Percentiles rank a stretch among this genome's conserved stretches.
Evolutionary conservation across 2,797 vertebrate genomes (phyloP).

Genomic region (Columba guinea): DNA sequence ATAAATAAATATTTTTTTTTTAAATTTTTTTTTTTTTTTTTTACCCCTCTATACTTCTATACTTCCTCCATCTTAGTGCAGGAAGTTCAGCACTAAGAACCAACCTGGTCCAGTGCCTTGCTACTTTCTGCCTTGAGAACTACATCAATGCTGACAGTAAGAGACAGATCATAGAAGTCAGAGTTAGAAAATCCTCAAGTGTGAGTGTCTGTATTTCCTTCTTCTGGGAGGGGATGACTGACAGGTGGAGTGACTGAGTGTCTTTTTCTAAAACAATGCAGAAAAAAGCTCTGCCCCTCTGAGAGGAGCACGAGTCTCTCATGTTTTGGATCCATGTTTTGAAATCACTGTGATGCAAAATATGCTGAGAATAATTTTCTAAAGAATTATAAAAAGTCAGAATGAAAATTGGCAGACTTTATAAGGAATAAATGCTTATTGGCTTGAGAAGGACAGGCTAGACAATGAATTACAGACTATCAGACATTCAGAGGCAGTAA

Average conservation of each 20-base stretch:
- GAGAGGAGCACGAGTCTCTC: background rate
- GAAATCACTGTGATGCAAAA: background rate
- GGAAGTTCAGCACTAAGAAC: background rate
- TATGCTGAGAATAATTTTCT: background rate
- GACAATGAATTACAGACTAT: background rate
- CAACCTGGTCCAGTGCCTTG: background rate
- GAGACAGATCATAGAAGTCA: background rate
- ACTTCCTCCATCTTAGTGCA: background rate
- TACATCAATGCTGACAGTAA: background rate
- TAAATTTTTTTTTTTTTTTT: background rate
- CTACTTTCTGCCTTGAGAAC: background rate
- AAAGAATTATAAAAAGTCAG: background rate
- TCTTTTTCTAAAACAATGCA: background rate
- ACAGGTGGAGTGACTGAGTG: background rate
- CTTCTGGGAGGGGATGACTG: background rate
- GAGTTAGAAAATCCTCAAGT: background rate
- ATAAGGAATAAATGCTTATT: background rate
- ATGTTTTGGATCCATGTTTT: background rate
- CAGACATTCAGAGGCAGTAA: background rate
- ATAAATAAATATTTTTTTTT: no score
- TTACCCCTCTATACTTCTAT: background rate
- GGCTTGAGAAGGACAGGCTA: background rate
- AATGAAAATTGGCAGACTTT: background rate
- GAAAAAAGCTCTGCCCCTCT: background rate
- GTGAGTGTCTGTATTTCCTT: background rate